Conservation (phyloP, 2,797 vertebrate genomes). For the Chelonia mydas region DNA sequence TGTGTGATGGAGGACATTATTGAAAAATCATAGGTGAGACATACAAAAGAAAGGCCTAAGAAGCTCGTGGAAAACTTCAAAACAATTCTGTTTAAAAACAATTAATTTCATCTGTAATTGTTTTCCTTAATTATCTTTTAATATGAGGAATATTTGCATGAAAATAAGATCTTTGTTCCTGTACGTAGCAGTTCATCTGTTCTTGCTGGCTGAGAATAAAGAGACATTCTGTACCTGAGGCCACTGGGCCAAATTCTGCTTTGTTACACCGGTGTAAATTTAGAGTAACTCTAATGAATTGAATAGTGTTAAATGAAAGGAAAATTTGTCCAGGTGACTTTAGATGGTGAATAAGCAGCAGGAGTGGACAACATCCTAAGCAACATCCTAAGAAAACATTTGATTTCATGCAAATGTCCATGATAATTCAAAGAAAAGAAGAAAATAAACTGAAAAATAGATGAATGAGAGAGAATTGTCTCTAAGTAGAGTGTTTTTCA, state of each 20-base stretch:
- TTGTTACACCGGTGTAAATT: background rate
- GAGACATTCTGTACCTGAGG: background rate
- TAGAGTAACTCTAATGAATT: background rate
- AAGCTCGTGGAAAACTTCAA: background rate
- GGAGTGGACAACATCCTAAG: background rate
- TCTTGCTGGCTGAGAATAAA: background rate
- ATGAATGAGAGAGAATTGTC: background rate
- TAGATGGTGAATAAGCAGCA: background rate
- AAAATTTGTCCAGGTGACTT: background rate
- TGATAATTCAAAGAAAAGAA: background rate
- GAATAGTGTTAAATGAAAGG: background rate
- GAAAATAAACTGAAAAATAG: background rate
- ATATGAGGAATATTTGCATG: background rate
- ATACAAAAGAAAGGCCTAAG: background rate
- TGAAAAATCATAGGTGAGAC: background rate
- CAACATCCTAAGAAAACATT: background rate
- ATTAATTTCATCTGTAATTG: background rate
- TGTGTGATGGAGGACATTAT: background rate
- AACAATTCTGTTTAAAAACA: background rate
- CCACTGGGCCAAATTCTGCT: background rate
- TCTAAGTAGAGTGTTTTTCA: background rate
- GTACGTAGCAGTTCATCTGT: constrained; percentile 15
- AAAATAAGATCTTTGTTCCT: constrained; percentile 13
- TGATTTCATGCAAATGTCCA: background rate
- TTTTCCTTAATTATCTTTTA: constrained; percentile 11